These are phyloP conservation scores for Dendroctonus valens DNA, from an alignment of 1,140 invertebrate species.

Conservation along the genomic window DNA sequence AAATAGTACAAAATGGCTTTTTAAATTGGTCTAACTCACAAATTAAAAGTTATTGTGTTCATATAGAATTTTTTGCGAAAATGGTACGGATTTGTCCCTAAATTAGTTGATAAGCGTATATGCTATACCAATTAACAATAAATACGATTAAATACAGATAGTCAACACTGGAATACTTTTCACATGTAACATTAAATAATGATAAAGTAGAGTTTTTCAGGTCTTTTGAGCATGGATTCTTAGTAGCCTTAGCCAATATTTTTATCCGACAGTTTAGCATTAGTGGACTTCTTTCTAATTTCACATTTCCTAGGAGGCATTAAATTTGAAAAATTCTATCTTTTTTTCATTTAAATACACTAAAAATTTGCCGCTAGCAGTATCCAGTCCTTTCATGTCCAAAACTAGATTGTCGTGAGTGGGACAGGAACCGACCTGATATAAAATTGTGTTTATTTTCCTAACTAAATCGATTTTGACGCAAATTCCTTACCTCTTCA, in stretches of 20 bases:
- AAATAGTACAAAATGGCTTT: too few relatives aligned
- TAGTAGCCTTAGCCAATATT: background rate
- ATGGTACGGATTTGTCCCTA: too few relatives aligned
- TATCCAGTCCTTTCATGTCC: conserved; percentile 42
- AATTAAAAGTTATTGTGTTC: too few relatives aligned
- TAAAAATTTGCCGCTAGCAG: conserved; percentile 38
- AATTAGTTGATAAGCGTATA: too few relatives aligned
- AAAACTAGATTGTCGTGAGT: conserved; percentile 41
- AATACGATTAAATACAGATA: too few relatives aligned
- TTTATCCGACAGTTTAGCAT: too few relatives aligned
- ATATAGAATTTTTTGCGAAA: too few relatives aligned
- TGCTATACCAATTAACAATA: background rate
- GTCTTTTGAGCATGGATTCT: background rate
- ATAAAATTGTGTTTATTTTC: conserved; percentile 4
- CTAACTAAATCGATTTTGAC: background rate
- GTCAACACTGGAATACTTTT: background rate
- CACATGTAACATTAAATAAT: background rate
- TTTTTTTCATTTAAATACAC: conserved; percentile 44
- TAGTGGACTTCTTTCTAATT: too few relatives aligned
- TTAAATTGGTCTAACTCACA: too few relatives aligned
- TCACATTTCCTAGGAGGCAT: conserved; percentile 1
- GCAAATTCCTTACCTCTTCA: conserved; percentile 29
- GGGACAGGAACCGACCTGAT: conserved; percentile 32
- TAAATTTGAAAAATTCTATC: conserved; percentile 47
- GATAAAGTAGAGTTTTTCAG: background rate